These are phyloP conservation scores for Aptenodytes patagonicus DNA, from an alignment of 2,113 vertebrate species.

Conservation along the genomic window DNA sequence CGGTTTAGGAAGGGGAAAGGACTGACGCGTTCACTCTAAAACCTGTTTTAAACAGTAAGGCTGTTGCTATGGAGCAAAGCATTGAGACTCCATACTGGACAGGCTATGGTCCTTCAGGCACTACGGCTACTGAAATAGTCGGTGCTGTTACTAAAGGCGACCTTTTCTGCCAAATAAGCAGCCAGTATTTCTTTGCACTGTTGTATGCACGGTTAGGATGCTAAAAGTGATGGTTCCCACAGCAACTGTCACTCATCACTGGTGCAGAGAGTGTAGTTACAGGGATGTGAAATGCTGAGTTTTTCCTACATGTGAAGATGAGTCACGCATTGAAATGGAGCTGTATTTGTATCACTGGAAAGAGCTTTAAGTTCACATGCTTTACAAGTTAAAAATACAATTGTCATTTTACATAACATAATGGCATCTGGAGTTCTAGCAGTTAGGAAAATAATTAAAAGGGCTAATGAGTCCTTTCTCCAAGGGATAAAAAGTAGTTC, in stretches of 20 bases:
- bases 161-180: neutral
- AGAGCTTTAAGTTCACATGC: conserved; percentile 30
- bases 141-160: neutral
- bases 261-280: neutral
- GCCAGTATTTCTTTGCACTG: neutral
- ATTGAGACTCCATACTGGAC: accelerated
- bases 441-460: conserved; percentile 45
- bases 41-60: neutral
- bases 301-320: conserved; percentile 26
- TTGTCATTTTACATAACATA: conserved; percentile 47
- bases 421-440: conserved; percentile 14
- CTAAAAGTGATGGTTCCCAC: conserved; percentile 30
- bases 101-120: accelerated
- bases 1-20: neutral
- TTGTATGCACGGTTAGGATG: neutral
- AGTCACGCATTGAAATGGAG: neutral
- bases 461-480: conserved; percentile 55
- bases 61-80: neutral
- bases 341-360: conserved; percentile 9
- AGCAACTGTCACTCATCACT: neutral
- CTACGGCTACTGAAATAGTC: neutral
- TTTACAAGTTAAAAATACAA: conserved; percentile 54
- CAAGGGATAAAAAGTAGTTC: conserved; percentile 32
- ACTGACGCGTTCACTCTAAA: neutral
- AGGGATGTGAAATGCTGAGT: neutral